Evolutionary conservation across 1,140 invertebrate genomes (phyloP), one percentile per base, ranked within the genome.

Genomic region (Drosophila equinoxialis): DNA sequence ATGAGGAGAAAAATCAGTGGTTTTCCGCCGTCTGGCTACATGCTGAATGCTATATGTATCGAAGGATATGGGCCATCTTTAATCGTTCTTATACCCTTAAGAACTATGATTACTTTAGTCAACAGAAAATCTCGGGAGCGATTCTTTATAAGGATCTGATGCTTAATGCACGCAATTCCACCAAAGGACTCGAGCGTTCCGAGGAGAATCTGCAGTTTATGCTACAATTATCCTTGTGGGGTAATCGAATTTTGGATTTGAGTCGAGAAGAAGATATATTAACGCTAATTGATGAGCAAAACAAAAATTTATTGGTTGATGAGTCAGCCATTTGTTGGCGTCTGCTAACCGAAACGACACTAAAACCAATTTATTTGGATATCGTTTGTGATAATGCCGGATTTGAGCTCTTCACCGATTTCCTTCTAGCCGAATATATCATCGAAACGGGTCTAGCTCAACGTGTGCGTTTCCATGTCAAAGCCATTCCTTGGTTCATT

Each of bases 341-440:
- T 1, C 17, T 77, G 6, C 65, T 87, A 1, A 69, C 37, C 1
- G 41, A 65, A 11, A 55, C 66, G 0, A 58, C 37, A 11, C 41
- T 30, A 1, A 39, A 58, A 68, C 75, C 83, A 0, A 20, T 68
- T 55, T 84, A 93, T 87, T 77, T 94, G 57, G 97, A 98, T 92
- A 95, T 99, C 68, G 94, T 99, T 3, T 93, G 97, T 35, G 98
- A 99, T 92, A 99, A 99, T 93, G 93, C 97, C n/a, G 98, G 97
- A 0, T 98, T 98, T 90, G 99, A 99, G 93, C 80, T 99, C 0
- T 96, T 98, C 71, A 95, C 95, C 0, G 99, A 99, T 92, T 92
- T 99, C 0, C 96, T 97, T 90, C 90, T 99, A 11, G 96, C 96
- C 7, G 95, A 96, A 72, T 97, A 96, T 81, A 90, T 99, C 2